Evolutionary conservation across 1,140 invertebrate species (phyloP), one percentile per base, ranked within the genome.

Genomic region (Eubasilissa regina): DNA sequence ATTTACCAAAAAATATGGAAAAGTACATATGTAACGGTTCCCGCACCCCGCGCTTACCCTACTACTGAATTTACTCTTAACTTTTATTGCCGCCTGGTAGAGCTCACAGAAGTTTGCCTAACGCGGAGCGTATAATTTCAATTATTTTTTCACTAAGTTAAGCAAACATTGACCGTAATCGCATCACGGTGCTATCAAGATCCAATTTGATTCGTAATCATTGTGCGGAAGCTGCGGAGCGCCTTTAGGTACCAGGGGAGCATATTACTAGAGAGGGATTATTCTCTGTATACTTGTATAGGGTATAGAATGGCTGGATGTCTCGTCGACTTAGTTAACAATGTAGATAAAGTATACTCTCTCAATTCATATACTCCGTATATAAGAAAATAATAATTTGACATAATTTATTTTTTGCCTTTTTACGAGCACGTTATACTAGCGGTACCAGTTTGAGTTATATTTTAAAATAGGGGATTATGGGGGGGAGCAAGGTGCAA

Each of bases 131-230:
- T 80, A 75, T 82, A 83, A 83, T 83, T 83, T 83, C 81, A 83
- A 83, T 83, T 83, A 83, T 83, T 83, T 83, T 83, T 83, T 83
- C 81, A 82, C 78, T 82, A 80, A 82, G 81, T 82, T 82, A 82
- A 82, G 81, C 81, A 82, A 82, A 82, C 81, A 82, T 82, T 82
- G 81, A 82, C 81, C 81, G 81, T 82, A 82, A 82, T 82, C 81
- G 81, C 81, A 72, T 82, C 81, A 82, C 78, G 79, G 78, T 72
- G 81, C 78, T 82, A 82, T 82, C 81, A 82, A 82, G 81, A 82
- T 82, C 81, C 81, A 82, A 82, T 82, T 82, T 82, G 75, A 80
- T 82, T 82, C 78, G 75, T 75, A 82, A 82, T 82, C 80, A 76
- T 62, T 58, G 74, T 56, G 77, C 66, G 75, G 79, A 73, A 73